A percentile compares a stretch with the other conserved stretches of the same genome.
Evolutionary conservation across 1,140 invertebrate species (phyloP).

Genomic region (Rhopalosiphum padi): DNA sequence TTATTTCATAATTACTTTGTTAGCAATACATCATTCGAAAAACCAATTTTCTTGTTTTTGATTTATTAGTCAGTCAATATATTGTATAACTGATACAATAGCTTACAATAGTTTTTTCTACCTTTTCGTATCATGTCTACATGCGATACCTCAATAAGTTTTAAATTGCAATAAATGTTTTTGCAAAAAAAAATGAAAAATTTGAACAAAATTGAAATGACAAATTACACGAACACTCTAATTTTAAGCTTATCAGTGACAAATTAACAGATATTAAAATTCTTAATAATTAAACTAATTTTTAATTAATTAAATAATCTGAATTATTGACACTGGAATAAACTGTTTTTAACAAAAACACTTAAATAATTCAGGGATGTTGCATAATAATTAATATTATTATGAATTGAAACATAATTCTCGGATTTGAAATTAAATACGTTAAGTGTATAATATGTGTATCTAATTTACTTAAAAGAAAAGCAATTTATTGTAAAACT

Average conservation of each 20-base stretch:
- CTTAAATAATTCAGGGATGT: too few species aligned
- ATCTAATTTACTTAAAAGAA: too few species aligned
- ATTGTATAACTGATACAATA: not conserved
- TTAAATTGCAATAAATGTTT: not conserved
- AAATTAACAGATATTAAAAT: not conserved
- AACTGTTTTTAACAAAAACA: too few species aligned
- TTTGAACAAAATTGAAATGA: not conserved
- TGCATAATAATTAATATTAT: too few species aligned
- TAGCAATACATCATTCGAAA: not conserved
- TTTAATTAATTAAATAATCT: too few species aligned
- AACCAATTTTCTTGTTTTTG: not conserved
- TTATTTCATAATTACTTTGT: not conserved
- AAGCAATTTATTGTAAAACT: too few species aligned
- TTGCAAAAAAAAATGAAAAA: too few species aligned
- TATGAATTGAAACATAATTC: too few species aligned
- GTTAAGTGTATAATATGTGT: too few species aligned
- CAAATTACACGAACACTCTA: not conserved
- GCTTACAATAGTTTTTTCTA: not conserved
- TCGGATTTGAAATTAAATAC: too few species aligned
- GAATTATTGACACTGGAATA: too few species aligned
- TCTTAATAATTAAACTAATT: not conserved
- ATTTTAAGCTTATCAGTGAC: not conserved
- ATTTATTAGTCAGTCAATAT: not conserved
- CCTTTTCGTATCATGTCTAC: not conserved
- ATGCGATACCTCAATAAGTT: not conserved